Evolutionary conservation across 1,140 invertebrate genomes (phyloP).

Genomic region (Pseudomyrmex gracilis): DNA sequence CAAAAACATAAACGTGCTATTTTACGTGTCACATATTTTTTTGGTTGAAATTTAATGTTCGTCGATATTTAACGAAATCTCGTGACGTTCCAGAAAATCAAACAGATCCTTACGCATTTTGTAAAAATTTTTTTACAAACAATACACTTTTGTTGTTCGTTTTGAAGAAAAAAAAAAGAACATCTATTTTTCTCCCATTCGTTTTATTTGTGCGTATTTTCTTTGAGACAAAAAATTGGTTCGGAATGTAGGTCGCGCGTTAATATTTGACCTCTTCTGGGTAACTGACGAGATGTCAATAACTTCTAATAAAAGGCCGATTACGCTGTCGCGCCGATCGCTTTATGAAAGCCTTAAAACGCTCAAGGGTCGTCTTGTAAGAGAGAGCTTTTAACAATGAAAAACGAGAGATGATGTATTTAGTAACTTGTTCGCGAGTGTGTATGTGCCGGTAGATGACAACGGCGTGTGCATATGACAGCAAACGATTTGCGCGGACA

Average conservation of each 20-base stretch:
- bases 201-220: not conserved
- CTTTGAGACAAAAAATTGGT: slow-evolving; percentile 14
- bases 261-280: slow-evolving; percentile 53
- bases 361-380: slow-evolving; percentile 43
- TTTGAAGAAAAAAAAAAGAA: not conserved
- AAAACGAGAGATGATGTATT: slow-evolving; percentile 41
- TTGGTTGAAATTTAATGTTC: too few relatives aligned
- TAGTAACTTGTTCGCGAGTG: slow-evolving; percentile 53
- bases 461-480: not conserved
- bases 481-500: not conserved
- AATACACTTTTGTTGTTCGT: not conserved
- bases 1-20: not conserved
- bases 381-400: slow-evolving; percentile 56
- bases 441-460: not conserved
- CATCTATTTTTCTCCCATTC: too few relatives aligned
- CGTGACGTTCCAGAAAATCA: too few relatives aligned
- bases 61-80: not conserved
- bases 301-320: slow-evolving; percentile 66
- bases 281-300: slow-evolving; percentile 66
- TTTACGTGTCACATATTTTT: not conserved
- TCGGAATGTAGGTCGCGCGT: slow-evolving; percentile 20
- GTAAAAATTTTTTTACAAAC: too few relatives aligned
- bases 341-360: slow-evolving; percentile 54
- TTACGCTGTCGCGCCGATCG: slow-evolving; percentile 19
- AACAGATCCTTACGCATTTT: too few relatives aligned